Conservation (phyloP, 1,140 invertebrate species). For the Drosophila pectinifera region DNA sequence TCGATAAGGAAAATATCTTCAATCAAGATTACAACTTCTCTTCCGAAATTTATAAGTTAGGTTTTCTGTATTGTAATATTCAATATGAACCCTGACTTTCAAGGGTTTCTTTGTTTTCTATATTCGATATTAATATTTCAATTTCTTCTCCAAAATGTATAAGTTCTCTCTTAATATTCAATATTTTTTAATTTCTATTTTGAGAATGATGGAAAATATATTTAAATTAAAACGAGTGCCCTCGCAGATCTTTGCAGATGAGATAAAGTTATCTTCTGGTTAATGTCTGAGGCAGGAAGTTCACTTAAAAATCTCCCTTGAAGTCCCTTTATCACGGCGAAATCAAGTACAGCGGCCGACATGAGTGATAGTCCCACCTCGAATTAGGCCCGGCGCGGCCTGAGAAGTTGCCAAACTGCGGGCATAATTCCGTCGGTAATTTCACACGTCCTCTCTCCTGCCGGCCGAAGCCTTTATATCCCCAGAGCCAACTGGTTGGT, state of each 20-base stretch:
- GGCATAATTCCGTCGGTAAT: constrained; percentile 35
- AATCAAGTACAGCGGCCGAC: constrained; percentile 33
- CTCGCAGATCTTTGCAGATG: too few relatives aligned
- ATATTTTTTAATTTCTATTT: too few relatives aligned
- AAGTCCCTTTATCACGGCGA: constrained; percentile 22
- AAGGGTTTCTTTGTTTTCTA: background rate
- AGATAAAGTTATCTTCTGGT: constrained; percentile 3
- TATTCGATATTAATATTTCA: background rate
- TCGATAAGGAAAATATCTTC: background rate
- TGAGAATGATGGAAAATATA: background rate
- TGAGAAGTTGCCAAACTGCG: constrained; percentile 22
- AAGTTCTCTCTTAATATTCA: too few relatives aligned
- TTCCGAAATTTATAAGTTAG: too few relatives aligned
- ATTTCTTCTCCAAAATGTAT: too few relatives aligned
- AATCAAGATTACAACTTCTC: background rate
- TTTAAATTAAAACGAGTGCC: background rate
- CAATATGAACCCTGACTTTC: too few relatives aligned
- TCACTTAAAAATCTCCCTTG: constrained; percentile 15
- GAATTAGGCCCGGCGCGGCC: constrained; percentile 18
- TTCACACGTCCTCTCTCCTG: constrained; percentile 39
- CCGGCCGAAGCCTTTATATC: background rate
- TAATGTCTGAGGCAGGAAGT: constrained; percentile 14
- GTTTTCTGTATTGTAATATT: too few relatives aligned
- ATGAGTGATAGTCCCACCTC: constrained; percentile 44
- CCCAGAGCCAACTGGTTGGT: constrained; percentile 40